Conservation (phyloP, 2,888 invertebrate species). For the Leptopilina syphax region DNA sequence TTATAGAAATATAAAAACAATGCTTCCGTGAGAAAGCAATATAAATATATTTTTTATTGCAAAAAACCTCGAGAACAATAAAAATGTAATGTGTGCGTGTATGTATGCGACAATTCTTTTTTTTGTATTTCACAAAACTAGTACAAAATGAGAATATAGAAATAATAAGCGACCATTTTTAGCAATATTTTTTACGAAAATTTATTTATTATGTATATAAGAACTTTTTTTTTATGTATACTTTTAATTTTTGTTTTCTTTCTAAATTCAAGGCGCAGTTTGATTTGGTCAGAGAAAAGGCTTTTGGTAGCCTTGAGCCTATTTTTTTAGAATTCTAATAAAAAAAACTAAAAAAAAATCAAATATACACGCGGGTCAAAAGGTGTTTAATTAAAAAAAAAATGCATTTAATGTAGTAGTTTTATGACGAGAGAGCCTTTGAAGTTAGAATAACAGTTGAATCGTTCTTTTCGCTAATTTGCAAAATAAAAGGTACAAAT, state of each 20-base stretch:
- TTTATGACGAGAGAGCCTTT: neutral
- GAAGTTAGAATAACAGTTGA: neutral
- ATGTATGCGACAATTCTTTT: neutral
- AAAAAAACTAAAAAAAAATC: neutral
- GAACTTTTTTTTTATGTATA: neutral
- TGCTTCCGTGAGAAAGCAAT: too few relatives aligned
- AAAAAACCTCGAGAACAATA: neutral
- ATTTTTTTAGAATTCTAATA: slow-evolving; percentile 36
- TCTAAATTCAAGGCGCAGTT: slow-evolving; percentile 27
- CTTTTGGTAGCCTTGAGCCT: slow-evolving; percentile 38
- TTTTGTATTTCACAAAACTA: slow-evolving; percentile 5
- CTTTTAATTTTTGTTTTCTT: neutral
- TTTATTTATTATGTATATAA: neutral
- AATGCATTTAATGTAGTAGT: neutral
- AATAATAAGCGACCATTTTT: slow-evolving; percentile 18
- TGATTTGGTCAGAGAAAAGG: slow-evolving; percentile 22
- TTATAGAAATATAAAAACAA: slow-evolving; percentile 2
- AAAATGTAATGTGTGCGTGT: neutral
- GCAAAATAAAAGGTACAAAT: too few relatives aligned
- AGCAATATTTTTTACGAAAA: neutral
- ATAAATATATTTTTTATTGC: slow-evolving; percentile 29
- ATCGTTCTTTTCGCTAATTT: too few relatives aligned
- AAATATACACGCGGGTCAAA: slow-evolving; percentile 36
- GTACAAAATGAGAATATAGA: slow-evolving; percentile 2
- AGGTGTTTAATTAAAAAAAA: neutral